Evolutionary conservation across 2,113 vertebrate species (phyloP).

Genomic region (Siniperca chuatsi): DNA sequence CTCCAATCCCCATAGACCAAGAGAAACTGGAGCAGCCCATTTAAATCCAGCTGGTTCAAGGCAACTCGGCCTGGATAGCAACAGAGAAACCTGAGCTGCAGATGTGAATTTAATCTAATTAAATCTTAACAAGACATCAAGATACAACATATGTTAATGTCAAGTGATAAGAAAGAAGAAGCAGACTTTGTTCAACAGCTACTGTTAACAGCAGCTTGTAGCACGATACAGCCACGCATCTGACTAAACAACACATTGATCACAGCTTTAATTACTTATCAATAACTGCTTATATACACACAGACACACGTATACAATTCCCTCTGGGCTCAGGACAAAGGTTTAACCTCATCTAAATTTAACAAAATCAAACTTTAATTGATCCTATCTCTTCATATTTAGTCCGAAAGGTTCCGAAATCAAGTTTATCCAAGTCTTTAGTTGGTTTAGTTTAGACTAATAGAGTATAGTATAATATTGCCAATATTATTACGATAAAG

Average conservation of each 20-base stretch:
- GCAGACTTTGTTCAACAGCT: not conserved
- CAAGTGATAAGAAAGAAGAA: not conserved
- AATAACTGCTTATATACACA: not conserved
- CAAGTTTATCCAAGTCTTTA: not conserved
- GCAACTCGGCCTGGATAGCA: not conserved
- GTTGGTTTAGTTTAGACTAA: not conserved
- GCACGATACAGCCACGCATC: not conserved
- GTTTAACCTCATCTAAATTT: not conserved
- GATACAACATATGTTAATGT: not conserved
- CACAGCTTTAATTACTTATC: slow-evolving; percentile 24
- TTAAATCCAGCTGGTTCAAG: not conserved
- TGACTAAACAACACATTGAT: slow-evolving; percentile 14
- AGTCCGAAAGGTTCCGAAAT: not conserved
- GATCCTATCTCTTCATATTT: not conserved
- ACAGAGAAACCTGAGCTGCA: not conserved
- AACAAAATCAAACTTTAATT: not conserved
- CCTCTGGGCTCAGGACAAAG: not conserved
- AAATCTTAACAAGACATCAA: not conserved
- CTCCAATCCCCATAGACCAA: not conserved
- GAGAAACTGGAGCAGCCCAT: not conserved
- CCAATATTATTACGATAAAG: not conserved
- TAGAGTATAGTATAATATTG: not conserved
- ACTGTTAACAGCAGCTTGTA: not conserved
- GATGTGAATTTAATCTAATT: slow-evolving; percentile 1
- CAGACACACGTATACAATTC: not conserved